These are phyloP conservation scores for Sympetrum striolatum DNA, from an alignment of 2,888 invertebrate species.

Conservation along the genomic window DNA sequence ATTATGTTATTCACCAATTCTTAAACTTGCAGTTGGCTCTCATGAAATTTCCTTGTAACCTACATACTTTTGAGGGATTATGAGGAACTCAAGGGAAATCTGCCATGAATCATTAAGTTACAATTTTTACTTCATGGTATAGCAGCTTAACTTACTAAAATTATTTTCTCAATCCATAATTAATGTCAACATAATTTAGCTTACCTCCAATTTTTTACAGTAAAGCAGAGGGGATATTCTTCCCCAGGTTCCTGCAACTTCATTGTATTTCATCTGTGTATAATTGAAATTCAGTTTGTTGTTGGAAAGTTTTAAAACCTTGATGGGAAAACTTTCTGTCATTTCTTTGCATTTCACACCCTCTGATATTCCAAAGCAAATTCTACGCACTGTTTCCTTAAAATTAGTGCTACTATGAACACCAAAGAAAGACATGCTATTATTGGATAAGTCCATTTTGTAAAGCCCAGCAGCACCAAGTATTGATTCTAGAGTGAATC, in stretches of 20 bases:
- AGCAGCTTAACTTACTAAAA: too few species aligned
- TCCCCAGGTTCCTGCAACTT: not conserved
- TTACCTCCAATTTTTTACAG: not conserved
- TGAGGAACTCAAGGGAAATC: too few species aligned
- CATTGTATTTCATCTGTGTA: not conserved
- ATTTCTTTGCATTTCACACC: not conserved
- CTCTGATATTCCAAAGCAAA: not conserved
- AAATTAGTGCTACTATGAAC: not conserved
- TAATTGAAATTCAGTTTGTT: not conserved
- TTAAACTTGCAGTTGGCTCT: too few species aligned
- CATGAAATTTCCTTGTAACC: too few species aligned
- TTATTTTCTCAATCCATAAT: too few species aligned
- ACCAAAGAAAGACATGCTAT: not conserved
- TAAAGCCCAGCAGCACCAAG: not conserved
- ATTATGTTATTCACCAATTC: too few species aligned
- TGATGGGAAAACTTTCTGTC: not conserved
- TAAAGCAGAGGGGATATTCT: not conserved
- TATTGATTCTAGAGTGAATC: not conserved
- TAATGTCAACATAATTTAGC: too few species aligned
- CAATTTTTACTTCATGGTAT: too few species aligned
- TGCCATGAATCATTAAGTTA: too few species aligned
- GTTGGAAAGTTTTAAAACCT: not conserved
- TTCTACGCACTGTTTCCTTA: not conserved
- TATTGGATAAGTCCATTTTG: not conserved
- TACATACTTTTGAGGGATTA: too few species aligned